Evolutionary conservation across 2,888 invertebrate genomes (phyloP), one percentile per base, ranked within the genome.

Genomic region (Apomyelois bistriatella): DNA sequence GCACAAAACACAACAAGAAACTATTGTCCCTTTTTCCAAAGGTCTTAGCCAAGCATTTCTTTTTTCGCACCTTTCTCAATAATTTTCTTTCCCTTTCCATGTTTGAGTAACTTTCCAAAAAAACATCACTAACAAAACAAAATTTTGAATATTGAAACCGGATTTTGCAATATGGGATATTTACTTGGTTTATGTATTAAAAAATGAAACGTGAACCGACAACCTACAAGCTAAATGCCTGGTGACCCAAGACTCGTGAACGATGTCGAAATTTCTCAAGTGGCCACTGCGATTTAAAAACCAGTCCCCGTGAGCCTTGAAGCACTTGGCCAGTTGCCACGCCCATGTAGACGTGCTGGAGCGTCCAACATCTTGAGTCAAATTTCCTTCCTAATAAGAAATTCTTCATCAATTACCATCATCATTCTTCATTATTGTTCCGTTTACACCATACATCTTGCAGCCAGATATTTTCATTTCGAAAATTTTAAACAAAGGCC

Each of bases 281-380:
- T 81, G 74, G 74, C 65, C 69, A 75, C 67, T 68, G 72, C 74
- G 76, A 76, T 79, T 78, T 76, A 80, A 83, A 85, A 87, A 84
- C 82, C 78, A 73, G 83, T 83, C 77, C 73, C 67, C 62, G 74
- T 69, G 74, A 72, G 77, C 82, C 84, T 85, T 86, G 81, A 67
- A 80, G 74, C 74, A 79, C 72, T 84, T 84, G 82, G 82, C 76
- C 72, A 74, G 65, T 76, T 82, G 85, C 87, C 87, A 85, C 85
- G 82, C 86, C 87, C 83, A 77, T 74, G 60, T 66, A 74, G 66
- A 72, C 70, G 60, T 62, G 65, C 74, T 79, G 74, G 67, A 77
- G 66, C 72, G 63, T 66, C 48, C 48, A 52, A 61, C 43, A 60
- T 60, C 52, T 58, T 53, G 50, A 48, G 50, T 56, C 56, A 58